Evolutionary conservation across 2,113 vertebrate genomes (phyloP), one percentile per base, ranked within the genome.

Genomic region (Micronycteris hirsuta): DNA sequence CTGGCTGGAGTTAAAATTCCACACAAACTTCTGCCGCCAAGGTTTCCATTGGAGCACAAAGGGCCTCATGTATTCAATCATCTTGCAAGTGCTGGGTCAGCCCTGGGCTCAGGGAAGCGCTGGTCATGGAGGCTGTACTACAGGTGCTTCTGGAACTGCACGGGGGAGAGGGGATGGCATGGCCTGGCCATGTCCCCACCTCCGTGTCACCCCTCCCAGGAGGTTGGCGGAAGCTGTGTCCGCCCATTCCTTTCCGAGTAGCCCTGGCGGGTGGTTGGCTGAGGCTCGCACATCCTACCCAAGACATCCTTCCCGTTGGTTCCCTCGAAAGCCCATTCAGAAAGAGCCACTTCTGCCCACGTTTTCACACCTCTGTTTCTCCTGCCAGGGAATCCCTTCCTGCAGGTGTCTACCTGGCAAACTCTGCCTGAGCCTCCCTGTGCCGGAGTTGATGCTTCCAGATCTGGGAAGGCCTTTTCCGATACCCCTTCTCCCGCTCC

Each of bases 1-100:
- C 56, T 45, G 0, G 0, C 20, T 49, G 7, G 61, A 93, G 73
- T 94, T 96, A 84, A 95, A 86, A 43, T 76, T 90, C 73, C 83
- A 61, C 43, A 49, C 61, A 84, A 12, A 90, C 84, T 91, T 91
- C 52, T 91, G 82, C 73, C 47, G 77, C 86, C 49, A 4, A 10
- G n/a, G 43, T 88, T 91, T 93, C 36, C 47, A 41, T 17, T 3
- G 9, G 84, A 74, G 70, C 82, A 58, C 78, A 65, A 54, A 78
- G 68, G 61, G 43, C 63, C n/a, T 78, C 16, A 1, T 24, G 49
- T 52, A 67, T 83, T 89, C 83, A 77, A 4, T 95, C 68, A 36
- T 86, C 54, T 56, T 65, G 56, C 68, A 71, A n/a, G 47, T 49
- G 56, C 67, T 19, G 0, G 45, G 36, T 80, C 38, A 13, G 91